Evolutionary conservation across 2,113 vertebrate species (phyloP).

Genomic region (Calyptommatus sinebrachiatus): DNA sequence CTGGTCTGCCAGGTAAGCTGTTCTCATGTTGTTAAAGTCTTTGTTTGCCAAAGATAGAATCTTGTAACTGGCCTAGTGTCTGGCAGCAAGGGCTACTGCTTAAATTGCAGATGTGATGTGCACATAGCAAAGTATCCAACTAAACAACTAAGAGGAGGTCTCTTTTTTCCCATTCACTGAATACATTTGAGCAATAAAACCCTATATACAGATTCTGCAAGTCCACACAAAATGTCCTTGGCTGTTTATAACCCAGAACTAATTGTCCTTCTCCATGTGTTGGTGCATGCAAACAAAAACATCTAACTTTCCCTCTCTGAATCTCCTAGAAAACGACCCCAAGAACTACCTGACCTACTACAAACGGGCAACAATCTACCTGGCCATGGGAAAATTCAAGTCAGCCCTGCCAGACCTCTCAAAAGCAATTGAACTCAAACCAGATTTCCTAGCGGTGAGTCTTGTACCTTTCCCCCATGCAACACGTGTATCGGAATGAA

Average conservation of each 20-base stretch:
- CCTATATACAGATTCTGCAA: not conserved
- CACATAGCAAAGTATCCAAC: too few relatives aligned
- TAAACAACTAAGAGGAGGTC: not conserved
- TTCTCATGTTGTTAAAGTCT: too few relatives aligned
- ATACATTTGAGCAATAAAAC: not conserved
- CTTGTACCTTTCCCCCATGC: not conserved
- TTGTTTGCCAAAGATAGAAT: too few relatives aligned
- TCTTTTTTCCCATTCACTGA: not conserved
- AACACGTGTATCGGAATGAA: too few relatives aligned
- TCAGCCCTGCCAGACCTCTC: slow-evolving; percentile 81
- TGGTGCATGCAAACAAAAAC: too few relatives aligned
- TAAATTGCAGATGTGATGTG: too few relatives aligned
- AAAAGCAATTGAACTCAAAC: slow-evolving; percentile 80
- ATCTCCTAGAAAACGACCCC: slow-evolving; percentile 76
- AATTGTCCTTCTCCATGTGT: not conserved
- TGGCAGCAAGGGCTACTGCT: too few relatives aligned
- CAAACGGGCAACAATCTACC: slow-evolving; percentile 80
- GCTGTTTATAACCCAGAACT: not conserved
- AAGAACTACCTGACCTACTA: slow-evolving; percentile 85
- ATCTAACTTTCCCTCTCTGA: too few relatives aligned
- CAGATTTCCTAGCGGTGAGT: slow-evolving; percentile 81
- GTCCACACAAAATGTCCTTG: too few relatives aligned
- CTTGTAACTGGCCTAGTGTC: too few relatives aligned
- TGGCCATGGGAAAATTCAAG: slow-evolving; percentile 84
- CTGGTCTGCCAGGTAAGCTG: too few relatives aligned